Conservation (phyloP, 2,797 vertebrate genomes). For the Glyptemys insculpta region DNA sequence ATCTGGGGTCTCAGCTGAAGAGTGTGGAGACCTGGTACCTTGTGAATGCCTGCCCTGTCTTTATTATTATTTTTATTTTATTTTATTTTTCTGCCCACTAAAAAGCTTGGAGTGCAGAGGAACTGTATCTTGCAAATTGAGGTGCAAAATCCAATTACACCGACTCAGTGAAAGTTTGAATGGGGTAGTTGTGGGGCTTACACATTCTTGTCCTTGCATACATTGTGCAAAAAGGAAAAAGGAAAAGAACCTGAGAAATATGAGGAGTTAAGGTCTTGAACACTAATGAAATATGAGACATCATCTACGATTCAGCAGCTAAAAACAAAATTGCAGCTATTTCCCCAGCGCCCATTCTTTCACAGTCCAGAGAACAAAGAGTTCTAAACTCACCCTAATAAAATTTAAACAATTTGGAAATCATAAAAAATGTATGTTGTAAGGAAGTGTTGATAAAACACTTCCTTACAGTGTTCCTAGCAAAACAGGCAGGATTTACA, state of each 20-base stretch:
- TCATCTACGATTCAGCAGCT: conserved; percentile 69
- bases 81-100: conserved; percentile 68
- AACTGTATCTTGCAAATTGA: conserved; percentile 72
- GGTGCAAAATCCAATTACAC: conserved; percentile 73
- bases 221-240: conserved; percentile 67
- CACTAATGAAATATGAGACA: conserved; percentile 77
- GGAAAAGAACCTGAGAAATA: conserved; percentile 79
- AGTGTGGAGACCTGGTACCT: conserved; percentile 71
- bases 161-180: conserved; percentile 64
- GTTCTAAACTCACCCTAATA: conserved; percentile 48
- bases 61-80: conserved; percentile 71
- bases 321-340: conserved; percentile 59
- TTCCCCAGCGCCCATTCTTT: conserved; percentile 50
- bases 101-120: conserved; percentile 54
- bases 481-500: conserved; percentile 49
- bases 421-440: conserved; percentile 13
- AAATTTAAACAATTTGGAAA: conserved; percentile 49
- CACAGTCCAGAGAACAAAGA: conserved; percentile 69
- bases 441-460: conserved; percentile 31
- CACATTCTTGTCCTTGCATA: conserved; percentile 65
- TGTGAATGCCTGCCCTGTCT: conserved; percentile 72
- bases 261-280: conserved; percentile 75
- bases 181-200: conserved; percentile 39
- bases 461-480: conserved; percentile 28
- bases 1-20: conserved; percentile 78